Evolutionary conservation across 2,888 invertebrate genomes (phyloP).

Genomic region (Tanytarsus gracilentus): DNA sequence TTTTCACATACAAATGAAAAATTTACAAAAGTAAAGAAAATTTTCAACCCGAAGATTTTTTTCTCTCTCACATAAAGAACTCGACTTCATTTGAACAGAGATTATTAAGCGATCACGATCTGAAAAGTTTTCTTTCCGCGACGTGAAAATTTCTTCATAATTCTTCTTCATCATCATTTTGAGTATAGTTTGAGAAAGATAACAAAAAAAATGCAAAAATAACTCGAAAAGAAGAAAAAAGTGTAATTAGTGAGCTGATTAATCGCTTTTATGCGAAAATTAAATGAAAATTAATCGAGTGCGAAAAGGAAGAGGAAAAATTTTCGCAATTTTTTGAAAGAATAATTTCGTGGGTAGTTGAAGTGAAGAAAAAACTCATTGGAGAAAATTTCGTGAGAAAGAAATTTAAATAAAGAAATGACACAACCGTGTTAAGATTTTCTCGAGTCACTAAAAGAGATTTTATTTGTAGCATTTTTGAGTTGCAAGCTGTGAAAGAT

Average conservation of each 20-base stretch:
- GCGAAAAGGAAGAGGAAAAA: not conserved
- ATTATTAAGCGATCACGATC: slow-evolving; percentile 24
- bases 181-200: not conserved
- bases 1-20: not conserved
- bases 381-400: no score
- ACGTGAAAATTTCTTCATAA: not conserved
- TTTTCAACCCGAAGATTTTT: not conserved
- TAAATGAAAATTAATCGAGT: slow-evolving; percentile 11
- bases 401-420: no score
- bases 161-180: not conserved
- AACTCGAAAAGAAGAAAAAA: not conserved
- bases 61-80: not conserved
- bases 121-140: not conserved
- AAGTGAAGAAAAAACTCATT: not conserved
- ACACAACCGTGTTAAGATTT: no score
- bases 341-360: not conserved
- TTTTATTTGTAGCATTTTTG: no score
- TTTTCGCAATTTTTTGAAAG: not conserved
- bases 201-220: not conserved
- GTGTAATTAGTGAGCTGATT: slow-evolving; percentile 9
- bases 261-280: slow-evolving; percentile 2
- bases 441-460: no score
- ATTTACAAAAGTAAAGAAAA: not conserved
- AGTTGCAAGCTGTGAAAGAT: no score
- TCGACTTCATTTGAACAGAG: slow-evolving; percentile 16